Evolutionary conservation across 1,140 invertebrate genomes (phyloP), one percentile per base, ranked within the genome.

Genomic region (Phymorhynchus buccinoides): DNA sequence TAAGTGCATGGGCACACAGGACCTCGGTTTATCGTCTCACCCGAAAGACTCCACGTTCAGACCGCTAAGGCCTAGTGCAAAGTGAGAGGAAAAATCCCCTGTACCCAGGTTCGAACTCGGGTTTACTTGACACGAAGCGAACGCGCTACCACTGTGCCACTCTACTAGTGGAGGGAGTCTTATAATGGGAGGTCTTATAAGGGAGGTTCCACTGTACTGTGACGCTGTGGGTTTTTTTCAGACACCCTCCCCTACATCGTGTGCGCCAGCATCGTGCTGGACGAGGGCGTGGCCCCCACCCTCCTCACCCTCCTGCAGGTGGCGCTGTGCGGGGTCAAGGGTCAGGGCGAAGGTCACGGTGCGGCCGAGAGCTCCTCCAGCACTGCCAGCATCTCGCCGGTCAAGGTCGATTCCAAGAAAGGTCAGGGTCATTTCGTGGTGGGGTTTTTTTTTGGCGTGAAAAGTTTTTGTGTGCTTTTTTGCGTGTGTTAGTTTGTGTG

Each of bases 271-370:
- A 96, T 96, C 87, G 94, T 96, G 42, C 93, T 99, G 42, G 97
- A 99, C 92, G 98, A 99, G 94, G 97, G 98, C 71, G 97, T 99
- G 6, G 97, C 97, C 85, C 96, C 97, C 62, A 97, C 97, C 14
- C 96, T 98, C 77, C 94, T 99, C 37, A 97, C 98, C 92, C 94
- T 99, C 30, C 93, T 99, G 12, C 97, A 98, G 90, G 96, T 95
- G 88, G 97, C 97, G 3, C 95, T 98, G 37, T 97, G 97, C 93
- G 92, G 93, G 7, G 88, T 88, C 41, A 92, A 91, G 86, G 83
- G 84, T 85, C 86, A 86, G 75, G 83, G 82, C 77, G 94, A 89
- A 2, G 77, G 85, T 18, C 86, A 86, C 9, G 80, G 84, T 16
- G 35, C 78, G n/a, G 85, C 85, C 68, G 86, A 77, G 16, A 83